phyloP scores from a whole-genome alignment of 2,113 vertebrate species.

The Nyctibius bracteatus region DNA sequence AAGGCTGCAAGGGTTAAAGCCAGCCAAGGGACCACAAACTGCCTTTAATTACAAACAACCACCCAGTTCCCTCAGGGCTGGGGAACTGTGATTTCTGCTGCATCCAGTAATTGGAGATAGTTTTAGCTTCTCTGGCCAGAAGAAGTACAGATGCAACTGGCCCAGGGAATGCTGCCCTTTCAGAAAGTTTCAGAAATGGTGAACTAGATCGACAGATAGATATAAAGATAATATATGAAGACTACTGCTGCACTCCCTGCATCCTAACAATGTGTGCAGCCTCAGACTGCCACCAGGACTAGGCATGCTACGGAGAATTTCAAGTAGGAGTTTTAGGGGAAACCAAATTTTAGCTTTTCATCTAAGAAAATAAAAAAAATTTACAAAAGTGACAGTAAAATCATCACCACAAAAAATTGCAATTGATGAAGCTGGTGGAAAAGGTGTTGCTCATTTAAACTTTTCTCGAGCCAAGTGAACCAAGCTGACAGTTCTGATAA shows the following conservation, averaged over 20 bases:
- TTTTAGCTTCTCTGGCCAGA: neutral
- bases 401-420: neutral
- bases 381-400: neutral
- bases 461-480: neutral
- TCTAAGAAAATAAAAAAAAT: neutral
- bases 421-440: neutral
- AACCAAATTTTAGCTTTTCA: neutral
- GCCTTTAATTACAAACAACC: neutral
- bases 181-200: neutral
- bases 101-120: neutral
- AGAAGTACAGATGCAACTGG: neutral
- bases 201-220: neutral
- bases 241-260: neutral
- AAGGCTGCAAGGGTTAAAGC: neutral
- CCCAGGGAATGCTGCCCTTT: neutral
- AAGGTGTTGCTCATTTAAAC: neutral
- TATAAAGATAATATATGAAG: neutral
- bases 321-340: neutral
- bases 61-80: neutral
- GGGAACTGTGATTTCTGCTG: neutral
- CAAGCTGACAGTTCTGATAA: neutral
- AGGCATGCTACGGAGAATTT: neutral
- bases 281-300: neutral
- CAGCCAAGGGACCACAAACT: neutral
- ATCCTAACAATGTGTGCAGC: neutral